Evolutionary conservation across 2,113 vertebrate genomes (phyloP), one percentile per base, ranked within the genome.

Genomic region (Meleagris gallopavo): DNA sequence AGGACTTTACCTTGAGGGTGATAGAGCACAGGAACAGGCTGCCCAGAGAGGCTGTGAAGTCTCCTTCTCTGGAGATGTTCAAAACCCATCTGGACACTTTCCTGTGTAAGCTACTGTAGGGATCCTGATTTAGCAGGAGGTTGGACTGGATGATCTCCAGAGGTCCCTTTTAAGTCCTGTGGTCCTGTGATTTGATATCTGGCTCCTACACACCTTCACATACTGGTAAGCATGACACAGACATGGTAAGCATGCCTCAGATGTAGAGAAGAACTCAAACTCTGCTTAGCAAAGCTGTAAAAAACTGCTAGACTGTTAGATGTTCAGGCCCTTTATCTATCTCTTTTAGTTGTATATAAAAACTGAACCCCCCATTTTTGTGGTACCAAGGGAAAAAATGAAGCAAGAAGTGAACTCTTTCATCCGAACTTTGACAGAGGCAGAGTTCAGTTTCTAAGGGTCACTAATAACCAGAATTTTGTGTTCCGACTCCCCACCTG

Each of bases 401-500:
- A 61, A 90, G 45, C 22, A 71, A 82, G 72, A 72, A 92, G 58
- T 19, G 13, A 40, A 36, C 32, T 71, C 20, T 79, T 90, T 70
- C 74, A 91, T 43, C 43, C 58, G 66, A 36, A 13, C 34, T 27
- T 38, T 45, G 67, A 75, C 40, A 94, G 85, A 48, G 18, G 24
- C 82, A 77, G 21, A 48, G n/a, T 81, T 83, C 69, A 41, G 8
- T 93, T 90, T 88, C 50, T 67, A 57, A 11, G 52, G 21, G 41
- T 67, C 76, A 77, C 67, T 91, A 77, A 94, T 45, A 86, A 80
- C 40, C 16, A 91, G 55, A 86, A 86, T 55, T 83, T 62, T 41
- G 29, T 91, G 85, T 77, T 91, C 50, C 34, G 41, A 2, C 75
- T 67, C 50, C n/a, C 25, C 76, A 62, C n/a, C 38, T 55, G 64